Evolutionary conservation across 2,888 invertebrate genomes (phyloP).

Genomic region (Ferdinandea cuprea): DNA sequence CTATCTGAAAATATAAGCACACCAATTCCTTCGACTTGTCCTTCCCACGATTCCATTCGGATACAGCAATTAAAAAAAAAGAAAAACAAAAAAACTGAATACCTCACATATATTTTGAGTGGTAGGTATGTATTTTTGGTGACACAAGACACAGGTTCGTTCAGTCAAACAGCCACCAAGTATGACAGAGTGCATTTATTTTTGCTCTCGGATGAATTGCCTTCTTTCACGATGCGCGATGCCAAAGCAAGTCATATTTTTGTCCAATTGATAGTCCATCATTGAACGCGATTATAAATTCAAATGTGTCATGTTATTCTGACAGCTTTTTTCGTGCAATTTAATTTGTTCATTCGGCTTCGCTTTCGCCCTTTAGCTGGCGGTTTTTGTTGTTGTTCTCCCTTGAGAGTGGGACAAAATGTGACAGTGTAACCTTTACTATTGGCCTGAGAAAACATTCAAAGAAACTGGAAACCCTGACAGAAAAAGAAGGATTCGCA

Average conservation of each 20-base stretch:
- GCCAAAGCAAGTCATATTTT: constrained; percentile 70
- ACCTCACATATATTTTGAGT: background rate
- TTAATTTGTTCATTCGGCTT: constrained; percentile 71
- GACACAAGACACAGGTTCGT: constrained; percentile 31
- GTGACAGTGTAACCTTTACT: constrained; percentile 49
- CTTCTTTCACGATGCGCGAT: constrained; percentile 19
- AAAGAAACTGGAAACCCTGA: constrained; percentile 71
- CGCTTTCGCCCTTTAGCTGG: constrained; percentile 17
- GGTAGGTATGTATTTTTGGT: background rate
- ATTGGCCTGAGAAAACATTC: constrained; percentile 50
- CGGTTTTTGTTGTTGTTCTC: constrained; percentile 28
- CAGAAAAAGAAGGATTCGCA: constrained; percentile 71
- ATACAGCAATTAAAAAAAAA: constrained; percentile 16
- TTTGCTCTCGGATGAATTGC: constrained; percentile 59
- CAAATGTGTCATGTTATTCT: constrained; percentile 76
- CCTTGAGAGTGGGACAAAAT: constrained; percentile 60
- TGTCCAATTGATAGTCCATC: constrained; percentile 77
- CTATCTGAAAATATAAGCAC: constrained; percentile 14
- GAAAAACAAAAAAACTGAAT: background rate
- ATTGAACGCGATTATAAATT: constrained; percentile 76
- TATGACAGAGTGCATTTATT: constrained; percentile 64
- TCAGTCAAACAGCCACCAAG: constrained; percentile 62
- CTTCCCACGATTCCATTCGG: constrained; percentile 3
- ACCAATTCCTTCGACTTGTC: constrained; percentile 1
- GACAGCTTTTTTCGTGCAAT: constrained; percentile 76